A percentile compares a stretch with the other conserved stretches of the same genome.
Evolutionary conservation across 2,888 invertebrate genomes (phyloP).

Genomic region (Linyphia triangularis): DNA sequence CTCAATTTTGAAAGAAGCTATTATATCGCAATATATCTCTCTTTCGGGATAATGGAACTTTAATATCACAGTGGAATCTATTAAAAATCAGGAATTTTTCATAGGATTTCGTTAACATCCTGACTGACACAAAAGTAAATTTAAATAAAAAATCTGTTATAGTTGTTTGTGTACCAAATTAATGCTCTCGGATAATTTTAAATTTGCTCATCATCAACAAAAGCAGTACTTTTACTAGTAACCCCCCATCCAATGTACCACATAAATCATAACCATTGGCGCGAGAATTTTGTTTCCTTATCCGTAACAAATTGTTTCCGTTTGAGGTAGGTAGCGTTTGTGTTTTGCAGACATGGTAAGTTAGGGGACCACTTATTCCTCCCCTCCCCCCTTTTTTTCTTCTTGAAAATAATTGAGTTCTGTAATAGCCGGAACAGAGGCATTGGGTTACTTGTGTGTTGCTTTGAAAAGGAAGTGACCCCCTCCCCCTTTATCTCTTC

Average conservation of each 20-base stretch:
- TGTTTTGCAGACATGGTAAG: background rate
- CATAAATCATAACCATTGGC: background rate
- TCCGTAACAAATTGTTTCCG: slow-evolving; percentile 62
- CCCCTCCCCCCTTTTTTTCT: background rate
- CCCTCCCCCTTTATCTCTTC: no score
- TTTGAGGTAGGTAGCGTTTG: no score
- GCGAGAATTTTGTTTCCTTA: slow-evolving; percentile 17
- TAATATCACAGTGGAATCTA: no score
- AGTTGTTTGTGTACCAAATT: no score
- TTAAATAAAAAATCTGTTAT: no score
- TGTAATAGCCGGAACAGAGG: slow-evolving; percentile 41
- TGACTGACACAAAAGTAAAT: no score
- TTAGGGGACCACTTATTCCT: background rate
- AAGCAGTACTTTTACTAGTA: background rate
- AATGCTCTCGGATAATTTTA: no score
- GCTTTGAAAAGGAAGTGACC: slow-evolving; percentile 13
- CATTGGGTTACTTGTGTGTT: background rate
- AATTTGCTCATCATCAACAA: background rate
- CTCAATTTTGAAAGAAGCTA: no score
- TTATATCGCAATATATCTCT: no score
- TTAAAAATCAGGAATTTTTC: no score
- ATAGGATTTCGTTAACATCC: no score
- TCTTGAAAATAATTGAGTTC: slow-evolving; percentile 11
- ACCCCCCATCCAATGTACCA: background rate
- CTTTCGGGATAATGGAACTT: no score